A percentile compares a stretch with the other conserved stretches of the same genome.
Evolutionary conservation across 2,797 vertebrate species (phyloP).

Genomic region (Aulostomus chinensis): DNA sequence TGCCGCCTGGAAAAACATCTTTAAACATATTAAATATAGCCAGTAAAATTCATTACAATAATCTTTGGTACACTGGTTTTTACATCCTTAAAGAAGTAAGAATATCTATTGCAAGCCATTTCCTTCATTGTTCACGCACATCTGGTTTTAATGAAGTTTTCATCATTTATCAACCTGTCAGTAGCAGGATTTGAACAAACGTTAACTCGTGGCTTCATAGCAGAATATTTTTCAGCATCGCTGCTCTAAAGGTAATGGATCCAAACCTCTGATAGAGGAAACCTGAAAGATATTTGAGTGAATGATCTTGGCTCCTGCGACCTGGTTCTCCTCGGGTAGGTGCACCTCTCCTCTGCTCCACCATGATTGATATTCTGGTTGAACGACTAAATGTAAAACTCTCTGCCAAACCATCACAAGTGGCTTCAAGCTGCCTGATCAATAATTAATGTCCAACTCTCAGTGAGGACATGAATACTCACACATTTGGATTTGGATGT

Average conservation of each 20-base stretch:
- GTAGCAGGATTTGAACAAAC: too few species aligned
- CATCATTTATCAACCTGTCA: too few species aligned
- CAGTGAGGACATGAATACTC: not conserved
- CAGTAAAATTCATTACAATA: too few species aligned
- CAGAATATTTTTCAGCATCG: not conserved
- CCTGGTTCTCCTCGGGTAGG: not conserved
- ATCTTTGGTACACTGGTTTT: too few species aligned
- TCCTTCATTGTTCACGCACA: too few species aligned
- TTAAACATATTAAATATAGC: too few species aligned
- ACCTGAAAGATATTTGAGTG: not conserved
- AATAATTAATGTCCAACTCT: conserved; percentile 27
- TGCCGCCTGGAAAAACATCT: too few species aligned
- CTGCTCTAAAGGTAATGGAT: not conserved
- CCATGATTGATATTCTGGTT: conserved; percentile 11
- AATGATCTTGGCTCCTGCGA: not conserved
- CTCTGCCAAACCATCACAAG: conserved; percentile 1
- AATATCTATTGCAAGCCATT: too few species aligned
- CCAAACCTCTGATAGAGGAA: not conserved
- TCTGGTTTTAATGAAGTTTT: too few species aligned
- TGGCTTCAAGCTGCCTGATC: conserved; percentile 21
- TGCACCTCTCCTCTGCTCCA: conserved; percentile 5
- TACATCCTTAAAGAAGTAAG: too few species aligned
- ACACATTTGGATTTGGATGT: not conserved
- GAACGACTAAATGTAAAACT: conserved; percentile 6
- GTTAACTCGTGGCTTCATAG: too few species aligned